These are phyloP conservation scores for Irena cyanogastra DNA, from an alignment of 2,113 vertebrate genomes.

Conservation along the genomic window DNA sequence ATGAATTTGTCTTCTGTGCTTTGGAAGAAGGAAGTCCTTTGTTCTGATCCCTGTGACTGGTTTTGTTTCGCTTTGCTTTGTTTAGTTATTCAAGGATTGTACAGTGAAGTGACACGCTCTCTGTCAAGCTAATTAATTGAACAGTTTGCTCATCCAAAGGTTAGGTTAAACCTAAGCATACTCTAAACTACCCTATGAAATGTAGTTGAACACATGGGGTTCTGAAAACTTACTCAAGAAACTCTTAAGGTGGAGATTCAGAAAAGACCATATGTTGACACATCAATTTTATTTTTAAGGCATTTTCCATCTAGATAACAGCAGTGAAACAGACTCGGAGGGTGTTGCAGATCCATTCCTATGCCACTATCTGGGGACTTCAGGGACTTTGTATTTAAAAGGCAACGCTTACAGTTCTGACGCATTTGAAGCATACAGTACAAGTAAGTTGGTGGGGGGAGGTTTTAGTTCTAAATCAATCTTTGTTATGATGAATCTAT, in stretches of 20 bases:
- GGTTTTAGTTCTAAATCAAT: neutral
- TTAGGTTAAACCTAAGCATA: neutral
- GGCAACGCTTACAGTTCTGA: constrained; percentile 78
- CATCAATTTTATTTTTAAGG: constrained; percentile 67
- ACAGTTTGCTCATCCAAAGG: neutral
- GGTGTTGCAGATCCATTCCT: constrained; percentile 82
- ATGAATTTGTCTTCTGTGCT: neutral
- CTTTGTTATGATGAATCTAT: neutral
- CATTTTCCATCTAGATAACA: constrained; percentile 82
- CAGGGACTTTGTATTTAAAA: constrained; percentile 77
- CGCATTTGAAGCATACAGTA: constrained; percentile 60
- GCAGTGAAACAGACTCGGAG: constrained; percentile 88
- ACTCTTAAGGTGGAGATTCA: neutral
- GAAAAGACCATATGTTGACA: neutral
- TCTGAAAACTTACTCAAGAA: neutral
- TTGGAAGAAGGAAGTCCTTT: neutral
- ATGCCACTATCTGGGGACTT: constrained; percentile 81
- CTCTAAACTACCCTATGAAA: neutral
- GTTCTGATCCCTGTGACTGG: neutral
- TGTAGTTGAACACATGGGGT: neutral
- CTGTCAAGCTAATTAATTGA: neutral
- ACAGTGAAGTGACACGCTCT: neutral
- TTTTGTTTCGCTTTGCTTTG: neutral
- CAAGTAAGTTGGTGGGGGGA: constrained; percentile 48
- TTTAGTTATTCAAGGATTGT: neutral